A percentile compares a stretch with the other conserved stretches of the same genome.
Evolutionary conservation across 2,888 invertebrate species (phyloP).

Genomic region (Kuschelorhynchus macadamiae): DNA sequence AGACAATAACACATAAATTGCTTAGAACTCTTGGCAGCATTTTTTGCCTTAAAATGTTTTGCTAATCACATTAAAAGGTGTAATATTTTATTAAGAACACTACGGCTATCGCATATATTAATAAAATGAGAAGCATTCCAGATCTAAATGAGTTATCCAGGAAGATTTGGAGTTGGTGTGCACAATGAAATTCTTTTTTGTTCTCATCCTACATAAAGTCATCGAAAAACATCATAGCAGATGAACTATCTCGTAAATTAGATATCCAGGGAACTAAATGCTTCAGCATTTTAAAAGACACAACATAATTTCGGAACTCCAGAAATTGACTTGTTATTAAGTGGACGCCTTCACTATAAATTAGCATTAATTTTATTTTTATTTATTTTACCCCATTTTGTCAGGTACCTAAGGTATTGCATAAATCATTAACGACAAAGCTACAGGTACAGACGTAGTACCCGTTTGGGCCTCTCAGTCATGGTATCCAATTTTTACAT

Average conservation of each 20-base stretch:
- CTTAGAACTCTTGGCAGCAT: conserved; percentile 12
- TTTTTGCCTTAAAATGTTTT: conserved; percentile 21
- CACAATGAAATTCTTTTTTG: conserved; percentile 7
- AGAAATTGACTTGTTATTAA: neutral
- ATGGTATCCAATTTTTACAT: conserved; percentile 30
- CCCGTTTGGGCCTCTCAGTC: conserved; percentile 32
- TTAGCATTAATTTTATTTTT: conserved; percentile 23
- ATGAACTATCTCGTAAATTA: neutral
- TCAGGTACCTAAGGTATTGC: neutral
- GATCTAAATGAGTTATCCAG: neutral
- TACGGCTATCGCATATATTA: conserved; percentile 15
- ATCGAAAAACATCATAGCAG: neutral
- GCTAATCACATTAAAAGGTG: neutral
- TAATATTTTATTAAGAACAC: conserved; percentile 20
- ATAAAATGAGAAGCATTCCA: conserved; percentile 15
- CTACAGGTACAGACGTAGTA: conserved; percentile 36
- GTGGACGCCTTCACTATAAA: neutral
- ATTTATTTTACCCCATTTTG: conserved; percentile 47
- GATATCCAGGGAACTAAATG: conserved; percentile 1
- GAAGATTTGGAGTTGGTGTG: conserved; percentile 20
- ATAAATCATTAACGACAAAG: conserved; percentile 8
- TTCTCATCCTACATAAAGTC: conserved; percentile 18
- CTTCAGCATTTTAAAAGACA: neutral
- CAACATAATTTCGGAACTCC: neutral
- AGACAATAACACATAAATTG: conserved; percentile 1